A percentile compares a stretch with the other conserved stretches of the same genome.
Evolutionary conservation across 2,888 invertebrate genomes (phyloP).

Genomic region (Empis stercorea): DNA sequence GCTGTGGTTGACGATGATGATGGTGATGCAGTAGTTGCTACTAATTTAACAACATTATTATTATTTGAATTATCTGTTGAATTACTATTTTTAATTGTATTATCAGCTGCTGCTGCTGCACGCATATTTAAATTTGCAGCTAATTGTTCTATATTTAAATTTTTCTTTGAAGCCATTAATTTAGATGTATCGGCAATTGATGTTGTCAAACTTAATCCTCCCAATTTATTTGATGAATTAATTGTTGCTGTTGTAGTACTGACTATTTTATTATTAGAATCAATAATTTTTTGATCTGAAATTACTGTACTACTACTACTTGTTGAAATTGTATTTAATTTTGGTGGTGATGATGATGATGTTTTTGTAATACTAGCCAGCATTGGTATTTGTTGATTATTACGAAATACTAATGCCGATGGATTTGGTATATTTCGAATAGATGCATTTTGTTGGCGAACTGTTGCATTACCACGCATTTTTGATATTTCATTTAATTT

Average conservation of each 20-base stretch:
- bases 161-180: constrained; percentile 22
- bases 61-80: constrained; percentile 17
- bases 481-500: constrained; percentile 38
- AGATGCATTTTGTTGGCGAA: constrained; percentile 42
- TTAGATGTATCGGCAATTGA: constrained; percentile 13
- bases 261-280: too few species aligned
- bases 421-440: constrained; percentile 52
- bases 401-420: constrained; percentile 44
- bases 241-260: too few species aligned
- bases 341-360: constrained; percentile 8
- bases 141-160: constrained; percentile 32
- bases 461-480: constrained; percentile 22
- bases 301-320: too few species aligned
- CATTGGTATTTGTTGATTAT: constrained; percentile 28
- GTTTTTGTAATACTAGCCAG: constrained; percentile 18
- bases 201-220: constrained; percentile 11
- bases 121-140: constrained; percentile 33
- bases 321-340: background rate
- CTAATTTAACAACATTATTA: too few species aligned
- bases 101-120: constrained; percentile 24
- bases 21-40: constrained; percentile 6
- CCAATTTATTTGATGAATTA: too few species aligned
- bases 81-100: constrained; percentile 24
- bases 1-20: constrained; percentile 12
- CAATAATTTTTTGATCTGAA: too few species aligned